These are phyloP conservation scores for Thripadectes ignobilis DNA, from an alignment of 2,797 vertebrate genomes.

Conservation along the genomic window DNA sequence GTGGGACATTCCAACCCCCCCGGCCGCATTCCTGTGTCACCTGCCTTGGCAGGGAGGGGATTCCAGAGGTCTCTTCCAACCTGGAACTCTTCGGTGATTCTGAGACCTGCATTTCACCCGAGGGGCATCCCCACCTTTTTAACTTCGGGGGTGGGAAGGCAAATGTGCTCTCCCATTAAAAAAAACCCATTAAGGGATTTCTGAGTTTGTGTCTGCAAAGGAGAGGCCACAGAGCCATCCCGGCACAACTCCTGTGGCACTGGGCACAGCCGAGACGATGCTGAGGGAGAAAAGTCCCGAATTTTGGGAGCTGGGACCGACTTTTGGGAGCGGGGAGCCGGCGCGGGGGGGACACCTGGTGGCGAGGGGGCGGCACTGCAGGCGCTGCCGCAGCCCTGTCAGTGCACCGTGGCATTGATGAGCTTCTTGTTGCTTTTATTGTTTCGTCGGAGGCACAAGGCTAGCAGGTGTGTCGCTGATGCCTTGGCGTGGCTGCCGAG, in stretches of 20 bases:
- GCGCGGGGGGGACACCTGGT: slow-evolving; percentile 22
- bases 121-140: background rate
- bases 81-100: background rate
- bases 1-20: background rate
- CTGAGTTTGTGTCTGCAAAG: background rate
- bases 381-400: background rate
- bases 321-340: background rate
- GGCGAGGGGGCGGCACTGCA: background rate
- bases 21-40: background rate
- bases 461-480: accelerated
- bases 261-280: accelerated
- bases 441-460: background rate
- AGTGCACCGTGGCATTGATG: too few relatives aligned
- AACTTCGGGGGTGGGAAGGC: background rate
- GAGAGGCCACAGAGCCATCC: too few relatives aligned
- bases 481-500: background rate
- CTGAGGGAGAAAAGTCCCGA: background rate
- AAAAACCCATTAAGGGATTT: accelerated
- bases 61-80: background rate
- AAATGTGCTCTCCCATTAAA: background rate
- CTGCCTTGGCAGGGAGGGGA: background rate
- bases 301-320: too few relatives aligned
- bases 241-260: background rate
- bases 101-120: background rate
- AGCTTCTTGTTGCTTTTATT: accelerated